Conservation (phyloP, 1,140 invertebrate genomes). For the Pachypsylla venusta region DNA sequence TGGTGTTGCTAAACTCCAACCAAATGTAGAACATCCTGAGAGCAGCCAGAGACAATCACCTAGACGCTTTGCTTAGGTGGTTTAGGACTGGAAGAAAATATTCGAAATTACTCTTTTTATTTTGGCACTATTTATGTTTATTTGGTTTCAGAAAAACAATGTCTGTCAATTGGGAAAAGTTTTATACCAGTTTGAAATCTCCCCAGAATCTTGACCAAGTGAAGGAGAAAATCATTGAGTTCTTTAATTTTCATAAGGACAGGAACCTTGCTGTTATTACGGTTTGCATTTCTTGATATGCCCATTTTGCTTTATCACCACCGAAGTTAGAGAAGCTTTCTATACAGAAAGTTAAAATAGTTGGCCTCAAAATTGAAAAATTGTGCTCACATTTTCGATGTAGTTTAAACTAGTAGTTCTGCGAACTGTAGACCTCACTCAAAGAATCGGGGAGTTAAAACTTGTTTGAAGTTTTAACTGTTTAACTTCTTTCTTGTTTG, state of each 20-base stretch:
- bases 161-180: constrained; percentile 58
- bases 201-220: constrained; percentile 57
- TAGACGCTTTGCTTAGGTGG: too few relatives aligned
- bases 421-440: too few relatives aligned
- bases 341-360: not conserved
- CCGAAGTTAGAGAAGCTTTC: not conserved
- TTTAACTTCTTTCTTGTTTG: too few relatives aligned
- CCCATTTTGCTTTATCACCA: constrained; percentile 2
- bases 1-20: too few relatives aligned
- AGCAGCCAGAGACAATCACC: too few relatives aligned
- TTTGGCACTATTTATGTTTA: too few relatives aligned
- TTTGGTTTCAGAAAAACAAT: too few relatives aligned
- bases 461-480: not conserved
- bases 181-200: constrained; percentile 54
- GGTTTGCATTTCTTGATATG: constrained; percentile 36
- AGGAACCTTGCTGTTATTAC: constrained; percentile 60
- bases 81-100: too few relatives aligned
- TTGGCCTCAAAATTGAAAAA: not conserved
- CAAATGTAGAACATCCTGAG: too few relatives aligned
- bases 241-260: constrained; percentile 46
- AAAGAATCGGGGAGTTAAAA: constrained; percentile 6
- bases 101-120: too few relatives aligned
- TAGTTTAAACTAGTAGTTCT: not conserved
- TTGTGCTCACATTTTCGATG: constrained; percentile 4
- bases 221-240: constrained; percentile 49